These are phyloP conservation scores for Hirudo medicinalis DNA, from an alignment of 1,140 invertebrate genomes.

Conservation along the genomic window DNA sequence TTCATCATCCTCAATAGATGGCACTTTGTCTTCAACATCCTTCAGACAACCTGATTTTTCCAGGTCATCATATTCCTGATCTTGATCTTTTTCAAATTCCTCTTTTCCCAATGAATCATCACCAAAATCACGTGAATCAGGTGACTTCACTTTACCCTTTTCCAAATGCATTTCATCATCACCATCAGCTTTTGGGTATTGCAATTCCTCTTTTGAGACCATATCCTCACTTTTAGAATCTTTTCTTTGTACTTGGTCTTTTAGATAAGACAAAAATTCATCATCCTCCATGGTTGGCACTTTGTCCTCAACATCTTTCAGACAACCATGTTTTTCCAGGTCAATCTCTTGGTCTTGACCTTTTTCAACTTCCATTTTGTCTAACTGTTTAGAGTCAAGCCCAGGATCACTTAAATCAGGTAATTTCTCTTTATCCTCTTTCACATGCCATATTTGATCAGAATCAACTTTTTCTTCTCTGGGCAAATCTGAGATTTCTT, in stretches of 20 bases:
- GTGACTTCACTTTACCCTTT: background rate
- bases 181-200: too few relatives aligned
- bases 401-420: too few relatives aligned
- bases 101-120: background rate
- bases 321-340: background rate
- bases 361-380: background rate
- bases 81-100: background rate
- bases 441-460: too few relatives aligned
- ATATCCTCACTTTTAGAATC: too few relatives aligned
- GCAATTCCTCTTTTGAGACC: too few relatives aligned
- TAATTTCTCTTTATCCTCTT: too few relatives aligned
- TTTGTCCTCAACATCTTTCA: background rate
- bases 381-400: background rate
- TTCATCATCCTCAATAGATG: background rate
- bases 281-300: background rate
- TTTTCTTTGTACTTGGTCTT: too few relatives aligned
- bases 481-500: too few relatives aligned
- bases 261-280: background rate
- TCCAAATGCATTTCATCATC: background rate
- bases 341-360: background rate
- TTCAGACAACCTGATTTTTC: background rate
- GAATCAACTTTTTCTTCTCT: too few relatives aligned
- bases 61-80: background rate
- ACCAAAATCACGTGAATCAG: background rate
- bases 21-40: slow-evolving; percentile 2